These are phyloP conservation scores for Recurvirostra avosetta DNA, from an alignment of 2,113 vertebrate genomes.

Conservation along the genomic window DNA sequence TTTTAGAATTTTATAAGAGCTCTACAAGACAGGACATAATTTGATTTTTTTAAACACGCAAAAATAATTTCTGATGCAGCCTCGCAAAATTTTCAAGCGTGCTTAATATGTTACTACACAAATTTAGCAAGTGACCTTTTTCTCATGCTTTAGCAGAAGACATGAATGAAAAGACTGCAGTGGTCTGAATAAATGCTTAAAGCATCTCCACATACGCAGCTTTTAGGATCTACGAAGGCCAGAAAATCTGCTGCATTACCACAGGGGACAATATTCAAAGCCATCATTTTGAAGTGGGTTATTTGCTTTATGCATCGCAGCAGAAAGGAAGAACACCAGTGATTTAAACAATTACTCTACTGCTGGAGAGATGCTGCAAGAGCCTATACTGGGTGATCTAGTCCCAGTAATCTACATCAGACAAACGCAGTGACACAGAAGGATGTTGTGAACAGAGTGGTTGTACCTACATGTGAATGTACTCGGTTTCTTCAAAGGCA, in stretches of 20 bases:
- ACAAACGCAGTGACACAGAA: not conserved
- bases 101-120: not conserved
- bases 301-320: not conserved
- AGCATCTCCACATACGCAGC: not conserved
- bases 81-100: not conserved
- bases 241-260: not conserved
- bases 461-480: rapidly evolving
- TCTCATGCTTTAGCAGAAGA: not conserved
- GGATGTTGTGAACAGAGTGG: not conserved
- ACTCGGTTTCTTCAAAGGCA: not conserved
- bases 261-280: not conserved
- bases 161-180: not conserved
- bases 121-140: not conserved
- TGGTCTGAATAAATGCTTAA: not conserved
- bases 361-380: not conserved
- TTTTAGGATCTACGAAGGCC: not conserved
- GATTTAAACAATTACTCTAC: not conserved
- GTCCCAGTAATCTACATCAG: not conserved
- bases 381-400: not conserved
- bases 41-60: not conserved
- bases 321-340: not conserved
- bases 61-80: not conserved
- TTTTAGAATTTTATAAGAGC: not conserved
- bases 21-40: not conserved
- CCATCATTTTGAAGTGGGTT: not conserved